Percentiles rank a stretch among this genome's conserved stretches.
phyloP scores from a whole-genome alignment of 2,888 invertebrate genomes.

The Cecidostiba fungosa region DNA sequence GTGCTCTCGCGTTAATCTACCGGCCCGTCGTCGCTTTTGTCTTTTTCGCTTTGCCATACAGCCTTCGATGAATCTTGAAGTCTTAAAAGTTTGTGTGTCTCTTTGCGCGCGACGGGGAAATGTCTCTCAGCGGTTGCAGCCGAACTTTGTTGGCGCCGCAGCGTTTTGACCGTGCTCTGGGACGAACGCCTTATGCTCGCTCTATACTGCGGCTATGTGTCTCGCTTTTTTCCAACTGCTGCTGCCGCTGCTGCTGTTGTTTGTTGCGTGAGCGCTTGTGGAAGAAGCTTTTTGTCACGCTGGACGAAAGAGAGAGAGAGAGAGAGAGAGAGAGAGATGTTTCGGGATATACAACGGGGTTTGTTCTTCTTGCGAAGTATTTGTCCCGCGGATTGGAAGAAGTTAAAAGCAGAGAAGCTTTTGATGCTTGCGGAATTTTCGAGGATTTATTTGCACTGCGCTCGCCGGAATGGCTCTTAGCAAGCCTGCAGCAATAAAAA shows the following conservation, averaged over 20 bases:
- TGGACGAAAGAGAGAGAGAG: too few species aligned
- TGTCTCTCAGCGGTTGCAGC: neutral
- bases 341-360: neutral
- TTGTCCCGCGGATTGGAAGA: slow-evolving; percentile 5
- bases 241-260: slow-evolving; percentile 10
- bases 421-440: neutral
- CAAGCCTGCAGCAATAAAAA: neutral
- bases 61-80: slow-evolving; percentile 59
- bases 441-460: neutral
- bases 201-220: too few species aligned
- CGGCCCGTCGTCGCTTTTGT: slow-evolving; percentile 46
- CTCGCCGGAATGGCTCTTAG: neutral
- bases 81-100: slow-evolving; percentile 35
- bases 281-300: neutral
- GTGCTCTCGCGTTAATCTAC: slow-evolving; percentile 61
- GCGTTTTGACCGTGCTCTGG: slow-evolving; percentile 49
- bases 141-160: slow-evolving; percentile 61
- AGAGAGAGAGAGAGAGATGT: too few species aligned
- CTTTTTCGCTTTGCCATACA: slow-evolving; percentile 41
- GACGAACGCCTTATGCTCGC: slow-evolving; percentile 27
- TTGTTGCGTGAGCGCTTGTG: neutral
- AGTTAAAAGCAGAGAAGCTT: neutral
- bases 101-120: neutral
- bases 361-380: neutral
- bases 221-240: neutral